phyloP scores from a whole-genome alignment of 2,113 vertebrate species.

The Typhlomys cinereus region DNA sequence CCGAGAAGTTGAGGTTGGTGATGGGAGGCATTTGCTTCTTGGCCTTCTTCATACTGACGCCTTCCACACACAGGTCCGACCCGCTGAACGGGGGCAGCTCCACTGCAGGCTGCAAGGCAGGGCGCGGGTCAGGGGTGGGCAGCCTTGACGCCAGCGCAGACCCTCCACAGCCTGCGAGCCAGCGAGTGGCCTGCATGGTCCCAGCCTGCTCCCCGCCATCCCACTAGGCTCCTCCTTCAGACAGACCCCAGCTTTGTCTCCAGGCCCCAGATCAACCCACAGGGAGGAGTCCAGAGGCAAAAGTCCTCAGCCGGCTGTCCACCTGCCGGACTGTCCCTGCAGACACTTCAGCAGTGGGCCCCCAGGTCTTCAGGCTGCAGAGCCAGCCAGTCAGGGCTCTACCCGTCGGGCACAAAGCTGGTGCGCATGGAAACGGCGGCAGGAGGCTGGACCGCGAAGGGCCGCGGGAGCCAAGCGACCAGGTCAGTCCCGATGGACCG shows the following conservation, averaged over 20 bases:
- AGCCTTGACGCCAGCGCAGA: neutral
- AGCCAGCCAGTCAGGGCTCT: neutral
- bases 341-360: neutral
- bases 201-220: neutral
- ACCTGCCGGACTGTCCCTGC: too few relatives aligned
- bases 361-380: neutral
- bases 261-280: neutral
- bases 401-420: neutral
- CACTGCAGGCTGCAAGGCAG: conserved; percentile 49
- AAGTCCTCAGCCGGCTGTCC: fast-evolving
- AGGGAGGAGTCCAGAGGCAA: too few relatives aligned
- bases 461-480: too few relatives aligned
- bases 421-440: too few relatives aligned
- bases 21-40: neutral
- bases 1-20: neutral
- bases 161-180: neutral
- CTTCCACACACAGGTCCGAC: conserved; percentile 75
- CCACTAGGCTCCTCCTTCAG: neutral
- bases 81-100: conserved; percentile 43
- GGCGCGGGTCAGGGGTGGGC: neutral
- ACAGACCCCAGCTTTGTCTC: neutral
- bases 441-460: neutral
- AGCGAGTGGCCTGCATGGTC: neutral
- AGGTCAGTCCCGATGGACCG: neutral
- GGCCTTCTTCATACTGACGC: conserved; percentile 49